A percentile compares a stretch with the other conserved stretches of the same genome.
Evolutionary conservation across 2,888 invertebrate species (phyloP).

Genomic region (Caenorhabditis sp.): DNA sequence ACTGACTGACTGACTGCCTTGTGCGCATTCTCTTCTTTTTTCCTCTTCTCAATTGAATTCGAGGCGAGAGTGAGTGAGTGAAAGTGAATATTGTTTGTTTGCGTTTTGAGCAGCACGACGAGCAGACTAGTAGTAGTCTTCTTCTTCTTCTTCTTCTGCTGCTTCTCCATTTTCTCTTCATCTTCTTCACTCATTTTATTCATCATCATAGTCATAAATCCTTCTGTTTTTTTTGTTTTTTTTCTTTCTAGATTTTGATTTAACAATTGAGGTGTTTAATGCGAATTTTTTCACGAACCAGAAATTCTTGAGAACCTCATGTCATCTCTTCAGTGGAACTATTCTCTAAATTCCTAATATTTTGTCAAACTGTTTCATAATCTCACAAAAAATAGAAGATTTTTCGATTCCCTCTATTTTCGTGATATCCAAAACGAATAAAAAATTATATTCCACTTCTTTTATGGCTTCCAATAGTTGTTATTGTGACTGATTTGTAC

Average conservation of each 20-base stretch:
- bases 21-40: not conserved
- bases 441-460: too few species aligned
- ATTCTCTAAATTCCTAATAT: too few species aligned
- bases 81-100: conserved; percentile 1
- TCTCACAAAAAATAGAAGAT: too few species aligned
- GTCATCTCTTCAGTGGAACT: too few species aligned
- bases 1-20: not conserved
- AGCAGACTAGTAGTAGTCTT: not conserved
- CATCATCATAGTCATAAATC: not conserved
- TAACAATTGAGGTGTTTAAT: not conserved
- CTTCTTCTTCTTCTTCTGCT: too few species aligned
- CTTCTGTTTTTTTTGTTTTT: not conserved
- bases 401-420: too few species aligned
- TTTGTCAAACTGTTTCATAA: too few species aligned
- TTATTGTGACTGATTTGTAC: too few species aligned
- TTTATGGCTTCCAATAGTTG: too few species aligned
- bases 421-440: too few species aligned
- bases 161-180: not conserved
- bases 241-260: not conserved
- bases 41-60: conserved; percentile 1
- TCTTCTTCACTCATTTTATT: not conserved
- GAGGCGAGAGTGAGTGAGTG: not conserved
- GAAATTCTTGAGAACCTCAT: too few species aligned
- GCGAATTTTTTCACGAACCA: too few species aligned
- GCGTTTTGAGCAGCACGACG: not conserved